Evolutionary conservation across 1,140 invertebrate genomes (phyloP), one percentile per base, ranked within the genome.

Genomic region (Drepana arcuata): DNA sequence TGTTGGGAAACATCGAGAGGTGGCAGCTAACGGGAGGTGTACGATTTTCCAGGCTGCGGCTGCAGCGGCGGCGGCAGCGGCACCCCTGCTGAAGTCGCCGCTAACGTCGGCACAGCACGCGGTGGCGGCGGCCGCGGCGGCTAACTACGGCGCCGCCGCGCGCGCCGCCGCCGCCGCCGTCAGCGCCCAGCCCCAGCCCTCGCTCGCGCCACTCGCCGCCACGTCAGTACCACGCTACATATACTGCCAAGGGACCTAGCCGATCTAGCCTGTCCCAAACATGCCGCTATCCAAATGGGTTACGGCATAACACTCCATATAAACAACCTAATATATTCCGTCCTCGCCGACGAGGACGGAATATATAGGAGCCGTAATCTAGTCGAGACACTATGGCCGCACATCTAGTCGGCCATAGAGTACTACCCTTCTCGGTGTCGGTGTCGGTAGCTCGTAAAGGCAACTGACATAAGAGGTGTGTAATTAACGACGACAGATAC

Each of bases 101-200:
- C 83, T 89, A 57, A 84, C 85, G 62, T 74, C 78, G 62, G 83
- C 87, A 80, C 88, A 85, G 72, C 86, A 89, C 85, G 90, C 91
- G 62, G 90, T 89, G 50, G 90, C 90, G 57, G 89, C 91, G 45
- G 90, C 91, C 41, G 88, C 89, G 36, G 84, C 85, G 14, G 84
- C 85, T 21, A 79, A 84, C 74, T 79, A 86, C 75, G 59, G 86
- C 63, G 84, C 87, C 48, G 84, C 84, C 68, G 80, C 91, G 83
- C 70, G 89, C 84, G 79, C 88, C 83, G 74, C 90, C 85, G 83
- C 90, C 74, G 91, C 92, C 45, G 90, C 88, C 48, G 92, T 92
- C 77, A 93, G 91, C 68, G 92, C 92, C 54, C 93, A 91, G 44
- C 93, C 93, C 16, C 62, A 54, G 35, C 15, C 65, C 36, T 49